Conservation (phyloP, 2,113 vertebrate species). For the Cairina moschata region DNA sequence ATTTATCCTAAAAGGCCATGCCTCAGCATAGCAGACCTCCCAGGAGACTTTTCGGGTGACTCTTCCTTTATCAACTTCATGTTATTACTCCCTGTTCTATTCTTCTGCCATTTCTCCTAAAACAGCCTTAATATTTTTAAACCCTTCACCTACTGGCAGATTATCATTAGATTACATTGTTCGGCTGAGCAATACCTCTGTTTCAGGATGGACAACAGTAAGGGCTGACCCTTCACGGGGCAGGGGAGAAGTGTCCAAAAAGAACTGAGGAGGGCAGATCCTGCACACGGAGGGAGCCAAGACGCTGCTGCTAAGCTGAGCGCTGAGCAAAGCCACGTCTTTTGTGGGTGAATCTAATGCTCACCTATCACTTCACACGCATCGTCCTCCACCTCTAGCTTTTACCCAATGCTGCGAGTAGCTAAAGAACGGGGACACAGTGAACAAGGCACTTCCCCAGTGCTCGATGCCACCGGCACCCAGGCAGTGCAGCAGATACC, state of each 20-base stretch:
- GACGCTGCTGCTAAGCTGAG: background rate
- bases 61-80: slow-evolving; percentile 15
- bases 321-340: background rate
- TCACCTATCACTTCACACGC: accelerated
- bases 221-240: background rate
- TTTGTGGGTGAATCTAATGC: background rate
- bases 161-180: background rate
- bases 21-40: slow-evolving; percentile 8
- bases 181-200: background rate
- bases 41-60: slow-evolving; percentile 30
- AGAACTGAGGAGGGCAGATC: background rate
- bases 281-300: background rate
- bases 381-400: background rate
- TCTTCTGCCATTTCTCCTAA: background rate
- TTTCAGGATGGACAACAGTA: background rate
- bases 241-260: background rate
- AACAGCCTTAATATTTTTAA: background rate
- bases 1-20: slow-evolving; percentile 22
- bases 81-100: slow-evolving; percentile 5
- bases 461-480: background rate
- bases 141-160: background rate
- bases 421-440: background rate
- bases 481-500: background rate
- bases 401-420: background rate
- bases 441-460: background rate